Base-by-base conservation (phyloP, 53 echinoderm and acorn worm species). In the Holothuria leucospilota region DNA sequence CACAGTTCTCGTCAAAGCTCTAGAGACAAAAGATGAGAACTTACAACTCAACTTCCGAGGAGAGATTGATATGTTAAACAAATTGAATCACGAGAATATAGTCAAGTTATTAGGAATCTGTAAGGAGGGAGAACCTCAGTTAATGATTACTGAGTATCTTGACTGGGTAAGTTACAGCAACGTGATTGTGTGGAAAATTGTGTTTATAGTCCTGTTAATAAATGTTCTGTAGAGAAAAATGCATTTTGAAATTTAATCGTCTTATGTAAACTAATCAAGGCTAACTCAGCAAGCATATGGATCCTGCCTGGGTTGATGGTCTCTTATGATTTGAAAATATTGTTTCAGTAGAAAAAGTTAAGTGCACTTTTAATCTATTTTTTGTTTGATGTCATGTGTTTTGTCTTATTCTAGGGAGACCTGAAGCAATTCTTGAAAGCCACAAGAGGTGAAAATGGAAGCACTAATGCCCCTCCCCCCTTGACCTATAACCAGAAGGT, bases 61-160 rank as follows among this genome's bases (percentile, higher is more conserved):
- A 28, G 99, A 99, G 89, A 95, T 99, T 46, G 99, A 99, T 82
- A 99, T 99, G 99, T 82, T 99, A 72, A 90, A 93, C 84, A 99
- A 99, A 82, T 81, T 99, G 11, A 90, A 90, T 86, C 95, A 99
- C 87, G 99, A 95, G 30, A 95, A 95, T 74, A 87, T 98, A 8
- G 99, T 99, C 85, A 95, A 92, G 67, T 84, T 99, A 30, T 89
- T 99, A 66, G 99, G 99, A 26, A 92, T 99, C 59, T 99, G 99
- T 78, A 86, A 93, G 46, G 99, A 99, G 34, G 92, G 69, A 21
- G 95, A 99, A 62, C 93, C 95, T 11, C 99, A 99, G 63, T 90
- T 95, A 71, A 99, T 99, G 99, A 95, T 99, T 69, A 92, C 95
- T 0, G 99, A 99, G 89, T 99, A 99, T 77, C 85, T 99, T 65